These are phyloP conservation scores for Burhinus oedicnemus DNA, from an alignment of 2,113 vertebrate species.

Conservation along the genomic window DNA sequence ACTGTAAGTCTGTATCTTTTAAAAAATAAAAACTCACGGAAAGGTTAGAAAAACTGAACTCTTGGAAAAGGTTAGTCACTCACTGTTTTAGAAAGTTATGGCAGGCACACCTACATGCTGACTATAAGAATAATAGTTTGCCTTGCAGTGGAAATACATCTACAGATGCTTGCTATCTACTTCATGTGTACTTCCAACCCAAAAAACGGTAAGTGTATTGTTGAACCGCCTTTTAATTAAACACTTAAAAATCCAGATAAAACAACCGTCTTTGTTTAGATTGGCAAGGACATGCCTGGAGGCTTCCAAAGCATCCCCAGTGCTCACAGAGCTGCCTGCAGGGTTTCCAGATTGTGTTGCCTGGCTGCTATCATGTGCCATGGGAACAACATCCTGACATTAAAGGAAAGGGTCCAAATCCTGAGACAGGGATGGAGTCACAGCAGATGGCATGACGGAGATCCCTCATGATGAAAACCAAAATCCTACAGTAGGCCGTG, in stretches of 20 bases:
- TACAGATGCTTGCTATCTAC: neutral
- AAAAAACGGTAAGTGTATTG: neutral
- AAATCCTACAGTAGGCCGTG: neutral
- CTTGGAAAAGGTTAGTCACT: neutral
- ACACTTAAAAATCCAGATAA: conserved; percentile 15
- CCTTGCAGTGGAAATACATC: neutral
- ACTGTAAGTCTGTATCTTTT: neutral
- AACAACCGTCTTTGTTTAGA: neutral
- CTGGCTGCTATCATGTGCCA: neutral
- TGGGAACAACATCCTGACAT: neutral
- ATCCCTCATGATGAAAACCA: neutral
- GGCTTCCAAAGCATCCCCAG: neutral
- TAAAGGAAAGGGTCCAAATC: neutral
- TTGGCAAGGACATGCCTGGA: neutral
- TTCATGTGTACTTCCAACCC: neutral
- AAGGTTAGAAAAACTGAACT: neutral
- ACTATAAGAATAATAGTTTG: neutral
- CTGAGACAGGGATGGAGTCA: neutral
- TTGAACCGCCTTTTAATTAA: conserved; percentile 23
- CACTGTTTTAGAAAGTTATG: neutral
- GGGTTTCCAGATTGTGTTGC: neutral
- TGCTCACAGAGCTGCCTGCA: neutral
- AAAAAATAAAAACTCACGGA: neutral
- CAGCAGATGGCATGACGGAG: neutral
- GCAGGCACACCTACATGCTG: neutral